Conservation (phyloP, 2,888 invertebrate genomes). For the Macaria liturata region DNA sequence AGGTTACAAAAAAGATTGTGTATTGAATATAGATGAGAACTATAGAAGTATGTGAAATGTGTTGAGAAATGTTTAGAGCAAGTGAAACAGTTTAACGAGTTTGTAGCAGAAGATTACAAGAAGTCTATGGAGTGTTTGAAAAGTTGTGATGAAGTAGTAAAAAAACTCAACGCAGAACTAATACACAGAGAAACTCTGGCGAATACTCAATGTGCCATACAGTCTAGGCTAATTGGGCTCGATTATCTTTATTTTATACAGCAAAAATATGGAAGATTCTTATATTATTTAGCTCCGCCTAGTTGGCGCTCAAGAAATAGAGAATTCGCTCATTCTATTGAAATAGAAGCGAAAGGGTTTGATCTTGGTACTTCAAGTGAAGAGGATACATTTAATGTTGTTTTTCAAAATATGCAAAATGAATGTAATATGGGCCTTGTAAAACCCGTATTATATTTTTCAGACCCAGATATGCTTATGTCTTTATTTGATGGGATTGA, state of each 20-base stretch:
- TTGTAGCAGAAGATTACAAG: conserved; percentile 84
- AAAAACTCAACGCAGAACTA: conserved; percentile 65
- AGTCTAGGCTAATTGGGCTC: conserved; percentile 78
- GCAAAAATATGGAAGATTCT: conserved; percentile 86
- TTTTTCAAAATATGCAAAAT: conserved; percentile 75
- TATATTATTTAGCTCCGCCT: conserved; percentile 86
- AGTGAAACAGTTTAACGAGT: conserved; percentile 83
- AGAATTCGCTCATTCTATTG: conserved; percentile 70
- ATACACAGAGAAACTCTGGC: conserved; percentile 71
- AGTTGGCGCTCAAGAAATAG: conserved; percentile 83
- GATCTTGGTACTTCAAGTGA: conserved; percentile 62
- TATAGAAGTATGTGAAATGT: conserved; percentile 71
- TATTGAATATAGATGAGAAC: conserved; percentile 80
- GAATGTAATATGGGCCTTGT: conserved; percentile 63
- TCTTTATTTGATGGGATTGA: conserved; percentile 84
- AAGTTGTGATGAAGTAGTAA: conserved; percentile 73
- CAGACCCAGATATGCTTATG: conserved; percentile 79
- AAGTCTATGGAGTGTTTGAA: conserved; percentile 82
- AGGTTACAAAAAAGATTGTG: conserved; percentile 72
- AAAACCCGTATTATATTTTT: conserved; percentile 82
- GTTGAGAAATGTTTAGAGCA: conserved; percentile 75
- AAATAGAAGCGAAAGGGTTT: conserved; percentile 73
- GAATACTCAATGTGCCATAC: conserved; percentile 57
- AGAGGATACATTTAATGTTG: conserved; percentile 64
- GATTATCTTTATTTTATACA: conserved; percentile 85